These are phyloP conservation scores for Drosophila nasuta DNA, from an alignment of 1,140 invertebrate species.

Conservation along the genomic window DNA sequence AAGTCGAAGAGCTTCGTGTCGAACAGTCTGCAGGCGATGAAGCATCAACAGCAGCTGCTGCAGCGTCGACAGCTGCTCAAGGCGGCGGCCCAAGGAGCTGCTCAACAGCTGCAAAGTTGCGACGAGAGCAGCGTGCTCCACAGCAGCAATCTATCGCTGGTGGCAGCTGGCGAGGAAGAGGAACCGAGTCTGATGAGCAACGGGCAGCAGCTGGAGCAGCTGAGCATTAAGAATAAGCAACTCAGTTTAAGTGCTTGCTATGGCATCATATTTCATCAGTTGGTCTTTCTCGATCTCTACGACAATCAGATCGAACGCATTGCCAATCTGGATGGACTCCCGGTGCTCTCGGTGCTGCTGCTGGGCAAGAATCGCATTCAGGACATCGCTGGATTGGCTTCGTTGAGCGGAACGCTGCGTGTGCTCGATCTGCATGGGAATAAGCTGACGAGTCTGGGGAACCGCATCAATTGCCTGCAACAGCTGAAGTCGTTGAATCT, in stretches of 20 bases:
- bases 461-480: constrained; percentile 86
- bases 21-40: constrained; percentile 73
- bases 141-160: constrained; percentile 60
- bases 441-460: constrained; percentile 88
- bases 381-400: constrained; percentile 82
- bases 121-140: constrained; percentile 53
- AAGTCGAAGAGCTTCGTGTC: constrained; percentile 82
- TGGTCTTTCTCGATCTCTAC: constrained; percentile 97
- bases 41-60: constrained; percentile 69
- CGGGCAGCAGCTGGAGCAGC: constrained; percentile 50
- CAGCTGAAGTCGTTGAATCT: constrained; percentile 95
- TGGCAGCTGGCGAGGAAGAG: constrained; percentile 60
- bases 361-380: constrained; percentile 94
- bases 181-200: constrained; percentile 37
- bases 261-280: constrained; percentile 88
- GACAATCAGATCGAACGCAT: constrained; percentile 97
- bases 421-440: constrained; percentile 97
- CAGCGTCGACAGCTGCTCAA: constrained; percentile 62
- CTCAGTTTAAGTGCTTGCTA: constrained; percentile 69
- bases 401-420: constrained; percentile 72
- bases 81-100: constrained; percentile 14
- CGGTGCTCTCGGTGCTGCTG: constrained; percentile 92
- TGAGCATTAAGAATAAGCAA: constrained; percentile 81
- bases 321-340: constrained; percentile 89
- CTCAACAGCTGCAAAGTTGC: constrained; percentile 62